phyloP scores from a whole-genome alignment of 2,888 invertebrate species.

The Luperina nickerlii region DNA sequence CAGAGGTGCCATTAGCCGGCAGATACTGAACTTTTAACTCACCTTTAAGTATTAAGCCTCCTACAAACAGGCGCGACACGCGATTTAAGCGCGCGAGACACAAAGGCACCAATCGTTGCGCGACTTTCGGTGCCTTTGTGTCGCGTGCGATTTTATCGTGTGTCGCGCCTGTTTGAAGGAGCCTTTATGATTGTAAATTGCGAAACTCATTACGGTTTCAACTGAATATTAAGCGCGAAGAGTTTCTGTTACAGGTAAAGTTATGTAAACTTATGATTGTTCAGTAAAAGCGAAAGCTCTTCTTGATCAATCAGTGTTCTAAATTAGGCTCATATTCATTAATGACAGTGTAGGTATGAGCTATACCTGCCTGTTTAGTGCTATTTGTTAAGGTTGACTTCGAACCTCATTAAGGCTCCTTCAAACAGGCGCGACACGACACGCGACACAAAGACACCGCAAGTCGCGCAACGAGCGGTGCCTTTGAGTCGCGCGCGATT shows the following conservation, averaged over 20 bases:
- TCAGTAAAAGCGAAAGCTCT: neutral
- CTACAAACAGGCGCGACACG: too few relatives aligned
- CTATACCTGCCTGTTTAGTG: neutral
- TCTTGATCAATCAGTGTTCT: too few relatives aligned
- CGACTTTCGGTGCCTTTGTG: too few relatives aligned
- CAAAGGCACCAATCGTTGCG: too few relatives aligned
- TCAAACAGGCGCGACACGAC: too few relatives aligned
- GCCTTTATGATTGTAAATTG: slow-evolving; percentile 43
- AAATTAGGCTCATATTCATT: neutral
- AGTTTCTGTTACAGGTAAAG: slow-evolving; percentile 11
- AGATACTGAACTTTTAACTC: slow-evolving; percentile 40
- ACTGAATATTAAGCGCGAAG: slow-evolving; percentile 21
- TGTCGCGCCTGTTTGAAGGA: too few relatives aligned
- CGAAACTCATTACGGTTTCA: slow-evolving; percentile 17
- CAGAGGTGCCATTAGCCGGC: slow-evolving; percentile 43
- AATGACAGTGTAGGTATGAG: neutral
- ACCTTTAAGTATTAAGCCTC: neutral
- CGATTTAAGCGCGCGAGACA: too few relatives aligned
- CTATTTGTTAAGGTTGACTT: neutral
- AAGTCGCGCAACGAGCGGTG: too few relatives aligned
- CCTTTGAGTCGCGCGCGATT: too few relatives aligned
- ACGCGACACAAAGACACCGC: too few relatives aligned
- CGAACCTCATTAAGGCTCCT: neutral
- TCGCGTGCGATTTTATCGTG: too few relatives aligned
- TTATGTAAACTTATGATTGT: neutral